Percentiles rank a stretch among this genome's conserved stretches.
Conservation (phyloP, 2,113 vertebrate species). For the Zosterops japonicus region DNA sequence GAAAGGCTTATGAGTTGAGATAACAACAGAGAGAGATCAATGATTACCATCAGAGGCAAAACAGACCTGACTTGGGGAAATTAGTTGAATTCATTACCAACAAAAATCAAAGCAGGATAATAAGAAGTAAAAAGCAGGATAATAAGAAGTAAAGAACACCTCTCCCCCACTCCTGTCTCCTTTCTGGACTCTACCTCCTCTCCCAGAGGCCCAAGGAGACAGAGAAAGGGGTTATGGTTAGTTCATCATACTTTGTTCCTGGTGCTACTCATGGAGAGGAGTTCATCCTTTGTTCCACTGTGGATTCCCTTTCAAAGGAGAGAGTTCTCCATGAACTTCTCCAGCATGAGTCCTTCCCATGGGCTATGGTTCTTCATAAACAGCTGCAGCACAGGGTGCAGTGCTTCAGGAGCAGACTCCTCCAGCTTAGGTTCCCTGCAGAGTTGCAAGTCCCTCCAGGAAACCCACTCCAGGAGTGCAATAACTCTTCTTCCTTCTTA, state of each 20-base stretch:
- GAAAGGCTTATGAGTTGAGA: not conserved
- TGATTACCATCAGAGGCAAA: not conserved
- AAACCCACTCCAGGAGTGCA: not conserved
- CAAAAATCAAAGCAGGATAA: not conserved
- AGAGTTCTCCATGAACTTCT: not conserved
- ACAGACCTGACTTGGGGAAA: not conserved
- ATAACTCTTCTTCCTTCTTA: not conserved
- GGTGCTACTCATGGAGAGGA: too few species aligned
- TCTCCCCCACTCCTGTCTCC: not conserved
- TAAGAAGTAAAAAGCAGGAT: not conserved
- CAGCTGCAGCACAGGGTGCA: not conserved
- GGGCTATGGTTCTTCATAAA: not conserved
- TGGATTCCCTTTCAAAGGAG: not conserved
- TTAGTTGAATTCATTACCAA: not conserved
- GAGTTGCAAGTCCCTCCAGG: not conserved
- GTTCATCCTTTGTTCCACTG: not conserved
- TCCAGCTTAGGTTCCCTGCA: not conserved
- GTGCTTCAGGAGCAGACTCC: not conserved
- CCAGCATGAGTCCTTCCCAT: not conserved
- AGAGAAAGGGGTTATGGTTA: not conserved
- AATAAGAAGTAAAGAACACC: not conserved
- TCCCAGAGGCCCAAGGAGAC: not conserved
- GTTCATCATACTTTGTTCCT: not conserved
- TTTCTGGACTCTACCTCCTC: fast-evolving
- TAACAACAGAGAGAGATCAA: not conserved